These are phyloP conservation scores for Gryon sp. DNA, from an alignment of 1,140 invertebrate genomes.

Conservation along the genomic window DNA sequence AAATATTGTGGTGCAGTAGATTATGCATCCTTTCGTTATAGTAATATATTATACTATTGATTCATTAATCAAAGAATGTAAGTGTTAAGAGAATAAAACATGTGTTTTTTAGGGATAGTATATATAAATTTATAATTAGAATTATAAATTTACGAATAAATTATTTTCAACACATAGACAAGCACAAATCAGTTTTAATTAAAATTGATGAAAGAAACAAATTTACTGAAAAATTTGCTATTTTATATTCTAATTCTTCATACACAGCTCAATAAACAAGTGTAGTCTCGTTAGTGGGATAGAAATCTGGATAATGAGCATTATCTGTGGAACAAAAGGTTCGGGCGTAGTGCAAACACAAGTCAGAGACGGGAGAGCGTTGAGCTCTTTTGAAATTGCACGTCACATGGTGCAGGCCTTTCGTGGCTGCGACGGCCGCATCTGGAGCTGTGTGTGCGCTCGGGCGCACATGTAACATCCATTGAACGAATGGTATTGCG, in stretches of 20 bases:
- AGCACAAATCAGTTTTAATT: too few species aligned
- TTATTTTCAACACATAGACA: too few species aligned
- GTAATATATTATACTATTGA: too few species aligned
- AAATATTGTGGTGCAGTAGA: too few species aligned
- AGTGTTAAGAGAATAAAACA: too few species aligned
- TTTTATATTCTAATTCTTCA: not conserved
- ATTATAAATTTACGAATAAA: too few species aligned
- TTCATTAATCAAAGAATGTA: too few species aligned
- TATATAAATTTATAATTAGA: too few species aligned
- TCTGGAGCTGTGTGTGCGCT: constrained; percentile 45
- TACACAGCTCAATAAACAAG: constrained; percentile 15
- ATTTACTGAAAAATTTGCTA: not conserved
- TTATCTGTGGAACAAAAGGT: constrained; percentile 36
- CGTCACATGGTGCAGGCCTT: constrained; percentile 56
- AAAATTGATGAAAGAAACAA: not conserved
- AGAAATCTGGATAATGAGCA: constrained; percentile 45
- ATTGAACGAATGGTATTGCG: constrained; percentile 63
- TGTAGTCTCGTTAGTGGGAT: constrained; percentile 11
- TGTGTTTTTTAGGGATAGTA: too few species aligned
- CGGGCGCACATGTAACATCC: constrained; percentile 62
- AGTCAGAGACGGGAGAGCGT: constrained; percentile 16
- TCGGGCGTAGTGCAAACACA: constrained; percentile 14
- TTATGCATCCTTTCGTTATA: too few species aligned
- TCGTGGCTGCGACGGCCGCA: constrained; percentile 37
- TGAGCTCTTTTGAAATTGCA: constrained; percentile 57